Evolutionary conservation across 2,113 vertebrate genomes (phyloP).

Genomic region (Anser cygnoides): DNA sequence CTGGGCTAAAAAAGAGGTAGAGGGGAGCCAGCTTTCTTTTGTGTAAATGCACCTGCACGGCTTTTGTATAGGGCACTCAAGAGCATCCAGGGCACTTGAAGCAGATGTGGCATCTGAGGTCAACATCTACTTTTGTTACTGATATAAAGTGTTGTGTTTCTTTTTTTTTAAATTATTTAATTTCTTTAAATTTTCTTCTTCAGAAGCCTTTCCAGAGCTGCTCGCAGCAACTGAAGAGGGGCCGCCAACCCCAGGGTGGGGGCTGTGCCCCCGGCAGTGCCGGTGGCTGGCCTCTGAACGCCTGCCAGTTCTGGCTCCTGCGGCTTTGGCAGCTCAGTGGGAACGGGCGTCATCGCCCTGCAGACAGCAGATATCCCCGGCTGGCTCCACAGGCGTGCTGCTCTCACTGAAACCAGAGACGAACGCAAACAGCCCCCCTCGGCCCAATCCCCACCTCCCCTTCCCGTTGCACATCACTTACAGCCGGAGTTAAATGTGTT

Average conservation of each 20-base stretch:
- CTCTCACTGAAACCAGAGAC: neutral
- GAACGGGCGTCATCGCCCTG: neutral
- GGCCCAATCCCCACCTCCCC: neutral
- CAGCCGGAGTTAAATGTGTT: too few relatives aligned
- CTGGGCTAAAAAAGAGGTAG: neutral
- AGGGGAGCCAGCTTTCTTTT: neutral
- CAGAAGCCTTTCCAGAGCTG: neutral
- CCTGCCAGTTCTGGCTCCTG: neutral
- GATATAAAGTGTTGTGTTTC: accelerated
- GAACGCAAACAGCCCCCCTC: neutral
- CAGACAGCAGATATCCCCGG: neutral
- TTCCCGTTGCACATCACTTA: neutral
- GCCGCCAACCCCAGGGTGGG: neutral
- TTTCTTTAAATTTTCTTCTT: neutral
- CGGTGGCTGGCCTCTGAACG: neutral
- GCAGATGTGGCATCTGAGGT: neutral
- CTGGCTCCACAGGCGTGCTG: neutral
- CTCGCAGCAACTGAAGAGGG: neutral
- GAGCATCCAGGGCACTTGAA: neutral
- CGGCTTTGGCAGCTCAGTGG: neutral
- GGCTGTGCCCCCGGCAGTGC: neutral
- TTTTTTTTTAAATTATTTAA: neutral
- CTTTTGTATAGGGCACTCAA: neutral
- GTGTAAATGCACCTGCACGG: neutral
- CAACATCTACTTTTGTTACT: neutral